Evolutionary conservation across 1,140 invertebrate species (phyloP).

Genomic region (Drosophila azteca): DNA sequence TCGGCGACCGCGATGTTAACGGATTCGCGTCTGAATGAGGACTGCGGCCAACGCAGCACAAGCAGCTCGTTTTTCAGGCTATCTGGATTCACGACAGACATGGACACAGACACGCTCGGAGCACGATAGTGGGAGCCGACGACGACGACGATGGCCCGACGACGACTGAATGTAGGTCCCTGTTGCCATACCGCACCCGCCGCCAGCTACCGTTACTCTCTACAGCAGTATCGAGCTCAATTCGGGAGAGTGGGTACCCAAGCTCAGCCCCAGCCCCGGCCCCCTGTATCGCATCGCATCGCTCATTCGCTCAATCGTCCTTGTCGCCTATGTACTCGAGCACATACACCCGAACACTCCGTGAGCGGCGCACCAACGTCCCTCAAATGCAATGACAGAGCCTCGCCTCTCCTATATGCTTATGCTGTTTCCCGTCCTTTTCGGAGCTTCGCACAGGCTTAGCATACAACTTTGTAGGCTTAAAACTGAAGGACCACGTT

Average conservation of each 20-base stretch:
- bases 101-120: slow-evolving; percentile 11
- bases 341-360: slow-evolving; percentile 11
- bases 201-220: slow-evolving; percentile 27
- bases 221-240: slow-evolving; percentile 33
- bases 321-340: slow-evolving; percentile 51
- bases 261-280: background rate
- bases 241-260: slow-evolving; percentile 8
- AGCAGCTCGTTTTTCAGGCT: slow-evolving; percentile 67
- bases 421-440: slow-evolving; percentile 28
- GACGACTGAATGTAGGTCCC: slow-evolving; percentile 75
- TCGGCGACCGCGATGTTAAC: slow-evolving; percentile 63
- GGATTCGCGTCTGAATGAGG: slow-evolving; percentile 72
- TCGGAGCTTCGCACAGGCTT: slow-evolving; percentile 46
- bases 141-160: slow-evolving; percentile 26
- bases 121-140: slow-evolving; percentile 43
- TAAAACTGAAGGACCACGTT: slow-evolving; percentile 79
- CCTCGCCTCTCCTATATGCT: slow-evolving; percentile 57
- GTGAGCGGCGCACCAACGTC: slow-evolving; percentile 61
- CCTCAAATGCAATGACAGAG: slow-evolving; percentile 77
- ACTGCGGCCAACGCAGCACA: slow-evolving; percentile 64
- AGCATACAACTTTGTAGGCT: slow-evolving; percentile 76
- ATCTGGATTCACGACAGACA: slow-evolving; percentile 42
- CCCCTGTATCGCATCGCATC: background rate
- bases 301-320: slow-evolving; percentile 59
- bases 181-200: slow-evolving; percentile 75